Evolutionary conservation across 2,888 invertebrate genomes (phyloP), one percentile per base, ranked within the genome.

Genomic region (Tipula confusa): DNA sequence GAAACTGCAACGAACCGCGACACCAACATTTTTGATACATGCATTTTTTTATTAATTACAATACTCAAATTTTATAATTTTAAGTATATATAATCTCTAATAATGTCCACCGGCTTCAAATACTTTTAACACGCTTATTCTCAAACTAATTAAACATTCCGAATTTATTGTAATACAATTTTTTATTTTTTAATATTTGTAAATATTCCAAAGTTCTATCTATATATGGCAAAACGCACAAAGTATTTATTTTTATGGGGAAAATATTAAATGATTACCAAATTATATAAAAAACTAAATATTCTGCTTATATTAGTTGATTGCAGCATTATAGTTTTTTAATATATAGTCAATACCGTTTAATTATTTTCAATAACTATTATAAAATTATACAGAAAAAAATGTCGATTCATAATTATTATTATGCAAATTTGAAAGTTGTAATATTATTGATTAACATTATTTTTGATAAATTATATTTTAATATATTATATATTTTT

Each of bases 281-380:
- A n/a, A n/a, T n/a, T n/a, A n/a, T n/a, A n/a, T n/a, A n/a, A n/a
- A n/a, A n/a, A n/a, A n/a, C n/a, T n/a, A n/a, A n/a, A n/a, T n/a
- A n/a, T n/a, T n/a, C n/a, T n/a, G n/a, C n/a, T n/a, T n/a, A 36
- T 36, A 38, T 38, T 38, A 38, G 9, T 38, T 9, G 13, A 38
- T 38, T 38, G 15, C 43, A n/a, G 43, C n/a, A 43, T 15, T 64
- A 9, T 24, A 64, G 1, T 43, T 15, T 9, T 43, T 43, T 43
- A 36, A 11, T 43, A 64, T 64, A 64, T 13, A 64, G 64, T 64
- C 64, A 64, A 9, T 64, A 9, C 64, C 64, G 64, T 64, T 64
- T 64, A 64, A 64, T 64, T 64, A 64, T 64, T 24, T 64, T 64
- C 24, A 64, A 64, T 64, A 64, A 64, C 64, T 24, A 64, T 64